phyloP scores from a whole-genome alignment of 2,113 vertebrate genomes.

The Galbula dea region DNA sequence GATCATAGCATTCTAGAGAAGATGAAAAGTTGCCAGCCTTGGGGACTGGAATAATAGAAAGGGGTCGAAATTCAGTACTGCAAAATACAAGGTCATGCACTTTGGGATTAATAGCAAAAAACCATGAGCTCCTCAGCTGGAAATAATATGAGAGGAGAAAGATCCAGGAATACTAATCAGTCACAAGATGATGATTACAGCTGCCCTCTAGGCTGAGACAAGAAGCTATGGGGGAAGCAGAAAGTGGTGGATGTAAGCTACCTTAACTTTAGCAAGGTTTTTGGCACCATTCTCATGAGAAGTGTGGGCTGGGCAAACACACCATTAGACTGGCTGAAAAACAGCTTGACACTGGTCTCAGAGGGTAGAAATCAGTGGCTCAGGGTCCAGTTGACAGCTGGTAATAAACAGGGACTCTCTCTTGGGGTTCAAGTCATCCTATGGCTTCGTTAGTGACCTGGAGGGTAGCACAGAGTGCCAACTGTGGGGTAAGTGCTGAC shows the following conservation, averaged over 20 bases:
- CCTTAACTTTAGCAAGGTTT: neutral
- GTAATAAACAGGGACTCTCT: neutral
- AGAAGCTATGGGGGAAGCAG: neutral
- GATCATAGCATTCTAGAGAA: slow-evolving; percentile 12
- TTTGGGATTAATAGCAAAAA: slow-evolving; percentile 46
- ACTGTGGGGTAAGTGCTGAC: neutral
- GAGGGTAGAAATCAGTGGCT: neutral
- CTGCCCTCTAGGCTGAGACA: slow-evolving; percentile 38
- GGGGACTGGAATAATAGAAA: slow-evolving; percentile 17
- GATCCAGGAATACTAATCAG: slow-evolving; percentile 50
- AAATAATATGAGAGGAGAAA: slow-evolving; percentile 29
- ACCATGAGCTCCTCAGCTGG: slow-evolving; percentile 9
- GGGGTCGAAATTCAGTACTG: neutral
- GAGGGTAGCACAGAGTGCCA: neutral
- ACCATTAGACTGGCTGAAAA: neutral
- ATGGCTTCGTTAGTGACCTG: fast-evolving
- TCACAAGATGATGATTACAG: slow-evolving; percentile 27
- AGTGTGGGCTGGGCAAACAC: neutral
- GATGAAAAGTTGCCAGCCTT: slow-evolving; percentile 24
- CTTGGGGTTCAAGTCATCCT: neutral
- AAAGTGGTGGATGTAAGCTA: neutral
- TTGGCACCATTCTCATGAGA: neutral
- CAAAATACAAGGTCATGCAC: slow-evolving; percentile 28
- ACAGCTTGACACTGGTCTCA: neutral
- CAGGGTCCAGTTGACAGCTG: neutral